phyloP scores from a whole-genome alignment of 2,888 invertebrate species.

The Ichneumon xanthorius region DNA sequence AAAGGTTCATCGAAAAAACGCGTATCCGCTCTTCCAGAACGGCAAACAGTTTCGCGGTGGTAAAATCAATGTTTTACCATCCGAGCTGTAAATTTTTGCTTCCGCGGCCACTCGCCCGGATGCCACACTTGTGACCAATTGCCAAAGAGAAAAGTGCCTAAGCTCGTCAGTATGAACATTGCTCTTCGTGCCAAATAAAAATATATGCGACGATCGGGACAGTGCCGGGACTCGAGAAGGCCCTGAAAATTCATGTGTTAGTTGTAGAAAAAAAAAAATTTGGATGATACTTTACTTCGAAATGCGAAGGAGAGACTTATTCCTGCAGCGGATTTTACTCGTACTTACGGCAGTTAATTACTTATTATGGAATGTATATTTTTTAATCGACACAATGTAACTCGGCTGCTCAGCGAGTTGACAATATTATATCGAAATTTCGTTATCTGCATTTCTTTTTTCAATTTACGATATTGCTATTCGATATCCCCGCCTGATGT shows the following conservation, averaged over 20 bases:
- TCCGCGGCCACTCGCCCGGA: not conserved
- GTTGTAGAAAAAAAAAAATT: constrained; percentile 11
- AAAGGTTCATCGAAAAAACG: constrained; percentile 91
- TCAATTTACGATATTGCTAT: not conserved
- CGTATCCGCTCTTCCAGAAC: constrained; percentile 79
- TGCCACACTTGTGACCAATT: constrained; percentile 18
- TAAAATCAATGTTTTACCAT: constrained; percentile 77
- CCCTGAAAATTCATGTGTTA: constrained; percentile 1
- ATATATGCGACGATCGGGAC: not conserved
- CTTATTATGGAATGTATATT: constrained; percentile 67
- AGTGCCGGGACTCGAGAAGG: not conserved
- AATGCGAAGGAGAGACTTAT: constrained; percentile 4
- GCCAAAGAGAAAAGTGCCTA: constrained; percentile 50
- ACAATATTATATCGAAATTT: constrained; percentile 37
- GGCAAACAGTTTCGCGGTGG: constrained; percentile 76
- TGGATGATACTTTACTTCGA: constrained; percentile 13
- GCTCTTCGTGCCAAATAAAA: constrained; percentile 21
- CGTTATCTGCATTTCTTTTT: constrained; percentile 46
- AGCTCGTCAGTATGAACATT: constrained; percentile 38
- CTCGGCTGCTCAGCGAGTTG: constrained; percentile 2
- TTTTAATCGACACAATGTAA: constrained; percentile 46
- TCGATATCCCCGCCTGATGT: not conserved
- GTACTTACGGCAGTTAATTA: constrained; percentile 74
- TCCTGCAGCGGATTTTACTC: constrained; percentile 61
- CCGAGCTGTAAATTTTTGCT: constrained; percentile 73